Base-by-base conservation (phyloP, 2,888 invertebrate genomes). In the Caenorhabditis japonica region DNA sequence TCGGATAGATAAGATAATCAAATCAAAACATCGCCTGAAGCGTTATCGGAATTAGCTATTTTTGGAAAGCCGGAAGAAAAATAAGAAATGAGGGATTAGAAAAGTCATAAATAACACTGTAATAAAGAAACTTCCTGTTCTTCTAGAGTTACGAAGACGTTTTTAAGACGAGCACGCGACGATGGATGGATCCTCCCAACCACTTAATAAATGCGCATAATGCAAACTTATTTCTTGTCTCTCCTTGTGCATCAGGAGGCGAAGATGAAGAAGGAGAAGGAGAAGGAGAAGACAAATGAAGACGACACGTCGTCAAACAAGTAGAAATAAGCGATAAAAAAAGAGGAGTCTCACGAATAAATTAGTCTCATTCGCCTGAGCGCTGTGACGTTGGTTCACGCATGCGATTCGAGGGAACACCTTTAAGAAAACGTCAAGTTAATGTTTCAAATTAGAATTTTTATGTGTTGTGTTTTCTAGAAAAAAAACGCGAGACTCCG, bases 141-240 rank as follows among this genome's bases (percentile, higher is more conserved):
- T 38, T 60, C 53, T 66, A 43, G 66, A 36, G 56, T 66, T 66
- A 66, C 66, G 33, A 21, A 17, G 15, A 27, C 39, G 27, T 39
- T 27, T 53, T 15, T 33, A 55, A 53, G 39, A 39, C 39, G 15
- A 25, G 36, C 43, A 15, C 25, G 12, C 41, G 49, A 41, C 25
- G 43, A 41, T 53, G 27, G 53, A 46, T 47, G 13, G 53, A 30
- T 33, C 39, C 47, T 47, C 47, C 55, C 44, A 33, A 64, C 56
- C 47, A 47, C 56, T 49, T 66, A 66, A 66, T 66, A 56, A 66
- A 66, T 66, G 66, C 66, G 66, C 66, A 56, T 66, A 56, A 66
- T 56, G 56, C 66, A 66, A 66, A 66, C 43, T 56, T 58, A 56
- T 66, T 66, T 41, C 53, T 34, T 55, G 34, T 64, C 39, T 55